A percentile compares a stretch with the other conserved stretches of the same genome.
Evolutionary conservation across 2,888 invertebrate genomes (phyloP).

Genomic region (Drosophila hamatofila): DNA sequence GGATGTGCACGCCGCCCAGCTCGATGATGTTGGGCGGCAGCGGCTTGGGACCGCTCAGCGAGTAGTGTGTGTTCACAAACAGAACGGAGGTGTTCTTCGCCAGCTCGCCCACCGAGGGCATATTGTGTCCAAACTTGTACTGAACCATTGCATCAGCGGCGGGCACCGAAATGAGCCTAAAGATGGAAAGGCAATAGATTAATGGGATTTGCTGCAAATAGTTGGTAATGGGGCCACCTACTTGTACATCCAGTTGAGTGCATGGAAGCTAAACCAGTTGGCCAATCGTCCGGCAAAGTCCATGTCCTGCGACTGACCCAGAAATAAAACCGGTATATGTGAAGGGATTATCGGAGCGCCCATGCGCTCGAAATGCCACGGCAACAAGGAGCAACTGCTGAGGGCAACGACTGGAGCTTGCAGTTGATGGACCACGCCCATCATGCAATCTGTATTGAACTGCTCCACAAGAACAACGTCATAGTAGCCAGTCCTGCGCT

Average conservation of each 20-base stretch:
- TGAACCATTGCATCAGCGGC: slow-evolving; percentile 74
- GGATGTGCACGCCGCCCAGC: slow-evolving; percentile 87
- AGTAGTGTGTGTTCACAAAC: slow-evolving; percentile 87
- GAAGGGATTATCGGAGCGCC: slow-evolving; percentile 88
- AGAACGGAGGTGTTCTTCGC: slow-evolving; percentile 84
- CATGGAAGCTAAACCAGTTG: slow-evolving; percentile 84
- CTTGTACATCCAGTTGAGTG: slow-evolving; percentile 80
- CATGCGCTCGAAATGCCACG: slow-evolving; percentile 87
- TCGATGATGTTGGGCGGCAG: slow-evolving; percentile 86
- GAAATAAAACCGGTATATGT: slow-evolving; percentile 86
- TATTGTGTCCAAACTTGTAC: slow-evolving; percentile 82
- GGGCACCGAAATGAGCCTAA: slow-evolving; percentile 64
- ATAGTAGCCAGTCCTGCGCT: slow-evolving; percentile 86
- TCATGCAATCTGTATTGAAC: slow-evolving; percentile 90
- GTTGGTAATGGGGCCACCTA: slow-evolving; percentile 24
- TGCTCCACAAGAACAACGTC: slow-evolving; percentile 90
- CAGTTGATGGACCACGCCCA: slow-evolving; percentile 88
- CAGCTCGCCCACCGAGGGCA: slow-evolving; percentile 86
- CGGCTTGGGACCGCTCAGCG: slow-evolving; percentile 86
- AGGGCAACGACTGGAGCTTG: slow-evolving; percentile 87
- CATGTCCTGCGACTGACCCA: slow-evolving; percentile 86
- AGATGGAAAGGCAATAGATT: too few relatives aligned
- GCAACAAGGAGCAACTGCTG: slow-evolving; percentile 87
- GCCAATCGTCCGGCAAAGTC: slow-evolving; percentile 84
- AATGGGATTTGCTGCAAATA: not conserved